phyloP scores from a whole-genome alignment of 30 jellyfish, hydroid and myxozoan genomes.

The Rhopilema esculentum region DNA sequence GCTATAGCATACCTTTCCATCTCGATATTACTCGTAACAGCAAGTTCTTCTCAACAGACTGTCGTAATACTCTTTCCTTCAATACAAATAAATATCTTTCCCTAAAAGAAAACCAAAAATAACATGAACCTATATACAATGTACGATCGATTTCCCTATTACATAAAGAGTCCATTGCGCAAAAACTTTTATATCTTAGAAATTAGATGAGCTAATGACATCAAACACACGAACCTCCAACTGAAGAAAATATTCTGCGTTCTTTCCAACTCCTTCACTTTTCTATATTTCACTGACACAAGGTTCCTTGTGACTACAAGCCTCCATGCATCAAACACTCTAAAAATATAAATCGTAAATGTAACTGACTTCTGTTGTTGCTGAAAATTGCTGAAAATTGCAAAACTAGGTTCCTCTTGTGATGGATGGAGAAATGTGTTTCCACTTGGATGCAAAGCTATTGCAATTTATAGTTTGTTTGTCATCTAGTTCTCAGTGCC shows the following conservation, averaged over 20 bases:
- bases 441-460: no score
- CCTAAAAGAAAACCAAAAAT: background rate
- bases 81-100: background rate
- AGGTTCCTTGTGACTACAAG: slow-evolving; percentile 47
- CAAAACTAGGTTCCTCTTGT: no score
- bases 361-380: background rate
- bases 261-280: slow-evolving; percentile 36
- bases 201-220: no score
- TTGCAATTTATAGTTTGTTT: no score
- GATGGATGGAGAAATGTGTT: no score
- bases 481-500: no score
- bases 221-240: slow-evolving; percentile 44
- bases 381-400: no score
- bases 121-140: no score
- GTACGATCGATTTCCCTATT: no score
- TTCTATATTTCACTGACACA: slow-evolving; percentile 46
- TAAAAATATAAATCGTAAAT: background rate
- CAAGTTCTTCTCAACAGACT: background rate
- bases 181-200: no score
- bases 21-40: background rate
- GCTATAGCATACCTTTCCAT: slow-evolving; percentile 49
- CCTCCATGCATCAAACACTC: slow-evolving; percentile 69
- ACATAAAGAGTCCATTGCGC: no score
- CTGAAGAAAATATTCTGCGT: background rate
- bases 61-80: slow-evolving; percentile 2